phyloP scores from a whole-genome alignment of 2,888 invertebrate species.

The Mesochorus sp. region DNA sequence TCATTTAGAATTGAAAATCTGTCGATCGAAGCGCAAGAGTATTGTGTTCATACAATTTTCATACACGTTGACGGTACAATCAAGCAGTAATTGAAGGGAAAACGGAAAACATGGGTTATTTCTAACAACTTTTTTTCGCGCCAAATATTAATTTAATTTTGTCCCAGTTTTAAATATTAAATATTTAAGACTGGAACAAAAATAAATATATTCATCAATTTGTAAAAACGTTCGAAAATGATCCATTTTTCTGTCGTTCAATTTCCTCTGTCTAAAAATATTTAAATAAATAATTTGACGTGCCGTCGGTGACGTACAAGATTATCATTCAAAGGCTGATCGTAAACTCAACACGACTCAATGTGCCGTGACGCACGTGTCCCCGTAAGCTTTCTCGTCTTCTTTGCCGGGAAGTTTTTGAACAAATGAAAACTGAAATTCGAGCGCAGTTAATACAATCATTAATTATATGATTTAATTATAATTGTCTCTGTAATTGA shows the following conservation, averaged over 20 bases:
- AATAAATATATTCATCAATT: too few species aligned
- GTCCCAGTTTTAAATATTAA: too few species aligned
- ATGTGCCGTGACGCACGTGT: conserved; percentile 52
- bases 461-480: background rate
- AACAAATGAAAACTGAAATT: background rate
- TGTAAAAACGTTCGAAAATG: too few species aligned
- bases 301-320: conserved; percentile 59
- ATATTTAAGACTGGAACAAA: conserved; percentile 10
- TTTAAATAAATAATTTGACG: too few species aligned
- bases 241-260: too few species aligned
- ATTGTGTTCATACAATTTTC: background rate
- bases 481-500: background rate
- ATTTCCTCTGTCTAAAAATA: too few species aligned
- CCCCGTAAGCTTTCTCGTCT: conserved; percentile 57
- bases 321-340: conserved; percentile 69
- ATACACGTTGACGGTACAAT: conserved; percentile 41
- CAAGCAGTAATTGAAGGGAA: conserved; percentile 16
- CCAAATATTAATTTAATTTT: too few species aligned
- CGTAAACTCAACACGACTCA: conserved; percentile 63
- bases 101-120: too few species aligned
- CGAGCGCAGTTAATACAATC: background rate
- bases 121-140: too few species aligned
- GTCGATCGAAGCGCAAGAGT: conserved; percentile 38
- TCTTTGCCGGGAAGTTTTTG: conserved; percentile 34
- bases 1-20: too few species aligned